A percentile compares a stretch with the other conserved stretches of the same genome.
Evolutionary conservation across 2,113 vertebrate genomes (phyloP).

Genomic region (Gobius niger): DNA sequence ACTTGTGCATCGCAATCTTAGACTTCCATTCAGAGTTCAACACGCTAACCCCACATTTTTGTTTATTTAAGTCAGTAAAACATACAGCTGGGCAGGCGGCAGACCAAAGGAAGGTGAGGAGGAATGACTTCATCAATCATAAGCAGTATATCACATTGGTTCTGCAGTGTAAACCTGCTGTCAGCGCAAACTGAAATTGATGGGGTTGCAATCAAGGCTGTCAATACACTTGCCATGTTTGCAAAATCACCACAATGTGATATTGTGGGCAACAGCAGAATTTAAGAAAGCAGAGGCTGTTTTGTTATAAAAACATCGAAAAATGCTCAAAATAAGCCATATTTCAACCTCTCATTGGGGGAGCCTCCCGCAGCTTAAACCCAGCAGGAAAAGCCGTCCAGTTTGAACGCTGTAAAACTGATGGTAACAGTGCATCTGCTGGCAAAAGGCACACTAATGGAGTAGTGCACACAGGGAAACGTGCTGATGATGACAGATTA

Average conservation of each 20-base stretch:
- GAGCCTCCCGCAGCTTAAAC: constrained; percentile 49
- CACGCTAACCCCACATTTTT: too few relatives aligned
- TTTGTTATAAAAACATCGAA: not conserved
- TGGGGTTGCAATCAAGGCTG: not conserved
- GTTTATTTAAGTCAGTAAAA: not conserved
- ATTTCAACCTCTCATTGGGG: constrained; percentile 43
- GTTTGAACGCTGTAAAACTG: constrained; percentile 47
- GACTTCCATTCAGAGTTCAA: too few relatives aligned
- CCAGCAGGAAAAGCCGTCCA: constrained; percentile 43
- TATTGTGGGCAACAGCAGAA: not conserved
- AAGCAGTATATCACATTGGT: not conserved
- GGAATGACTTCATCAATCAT: not conserved
- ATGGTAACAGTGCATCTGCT: constrained; percentile 33
- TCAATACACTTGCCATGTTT: not conserved
- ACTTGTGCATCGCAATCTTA: too few relatives aligned
- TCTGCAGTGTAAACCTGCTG: not conserved
- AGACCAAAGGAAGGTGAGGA: not conserved
- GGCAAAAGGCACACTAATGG: constrained; percentile 40
- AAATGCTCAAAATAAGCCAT: constrained; percentile 3
- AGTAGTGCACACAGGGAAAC: constrained; percentile 29
- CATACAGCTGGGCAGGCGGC: not conserved
- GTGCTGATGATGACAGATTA: constrained; percentile 20
- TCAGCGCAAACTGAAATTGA: not conserved
- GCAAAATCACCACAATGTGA: not conserved
- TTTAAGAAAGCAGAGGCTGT: not conserved